These are phyloP conservation scores for Bombus waltoni DNA, from an alignment of 1,140 invertebrate genomes.

Conservation along the genomic window DNA sequence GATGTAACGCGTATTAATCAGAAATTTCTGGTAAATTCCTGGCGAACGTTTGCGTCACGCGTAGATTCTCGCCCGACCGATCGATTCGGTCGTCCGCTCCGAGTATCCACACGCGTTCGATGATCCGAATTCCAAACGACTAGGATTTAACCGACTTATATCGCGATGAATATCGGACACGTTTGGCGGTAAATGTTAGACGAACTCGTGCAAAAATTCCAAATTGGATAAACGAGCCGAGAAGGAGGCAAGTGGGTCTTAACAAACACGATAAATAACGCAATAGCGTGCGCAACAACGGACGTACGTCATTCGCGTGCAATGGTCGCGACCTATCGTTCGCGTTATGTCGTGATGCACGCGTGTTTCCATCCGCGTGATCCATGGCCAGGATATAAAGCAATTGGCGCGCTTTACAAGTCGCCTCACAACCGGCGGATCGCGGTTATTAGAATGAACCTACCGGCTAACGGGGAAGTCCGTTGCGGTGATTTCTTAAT, in stretches of 20 bases:
- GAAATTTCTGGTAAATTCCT: neutral
- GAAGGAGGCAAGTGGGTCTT: neutral
- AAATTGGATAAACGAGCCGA: neutral
- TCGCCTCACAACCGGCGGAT: neutral
- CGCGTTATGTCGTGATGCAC: neutral
- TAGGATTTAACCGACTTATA: neutral
- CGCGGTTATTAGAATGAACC: constrained; percentile 21
- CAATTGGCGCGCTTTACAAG: constrained; percentile 60
- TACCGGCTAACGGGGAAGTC: constrained; percentile 45
- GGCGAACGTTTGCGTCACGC: neutral
- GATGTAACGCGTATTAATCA: constrained; percentile 1
- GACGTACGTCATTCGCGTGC: constrained; percentile 23
- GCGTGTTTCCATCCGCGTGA: neutral
- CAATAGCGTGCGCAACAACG: constrained; percentile 13
- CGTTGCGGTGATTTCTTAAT: constrained; percentile 61
- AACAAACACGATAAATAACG: constrained; percentile 17
- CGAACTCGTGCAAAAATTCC: neutral
- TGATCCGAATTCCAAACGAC: neutral
- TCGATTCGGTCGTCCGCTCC: neutral
- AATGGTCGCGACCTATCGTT: neutral
- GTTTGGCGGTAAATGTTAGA: neutral
- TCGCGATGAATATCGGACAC: too few relatives aligned
- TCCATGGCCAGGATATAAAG: constrained; percentile 50
- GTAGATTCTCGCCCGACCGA: neutral
- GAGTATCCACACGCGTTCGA: neutral